Evolutionary conservation across 1,140 invertebrate species (phyloP).

Genomic region (Diuraphis noxia): DNA sequence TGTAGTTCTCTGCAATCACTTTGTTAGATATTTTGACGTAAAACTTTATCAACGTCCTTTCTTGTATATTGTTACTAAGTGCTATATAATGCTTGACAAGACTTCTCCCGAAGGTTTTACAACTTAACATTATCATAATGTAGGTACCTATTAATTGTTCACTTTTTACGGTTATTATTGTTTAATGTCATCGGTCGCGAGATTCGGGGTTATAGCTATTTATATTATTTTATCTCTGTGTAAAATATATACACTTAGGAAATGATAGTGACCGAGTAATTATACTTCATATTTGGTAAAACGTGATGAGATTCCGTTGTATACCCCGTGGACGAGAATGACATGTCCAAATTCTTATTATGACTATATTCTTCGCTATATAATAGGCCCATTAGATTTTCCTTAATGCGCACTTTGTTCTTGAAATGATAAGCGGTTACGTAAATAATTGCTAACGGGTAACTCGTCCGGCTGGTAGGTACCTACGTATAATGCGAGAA

Average conservation of each 20-base stretch:
- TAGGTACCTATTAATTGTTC: background rate
- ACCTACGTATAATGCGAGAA: background rate
- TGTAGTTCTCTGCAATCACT: background rate
- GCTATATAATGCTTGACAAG: background rate
- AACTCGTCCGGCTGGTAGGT: background rate
- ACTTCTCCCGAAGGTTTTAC: background rate
- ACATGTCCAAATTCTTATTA: background rate
- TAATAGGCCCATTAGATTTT: conserved; percentile 30
- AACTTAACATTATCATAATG: background rate
- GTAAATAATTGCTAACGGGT: background rate
- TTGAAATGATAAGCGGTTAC: conserved; percentile 24
- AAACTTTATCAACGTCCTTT: background rate
- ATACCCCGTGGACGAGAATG: conserved; percentile 3
- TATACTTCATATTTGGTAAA: conserved; percentile 9
- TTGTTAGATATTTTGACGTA: background rate
- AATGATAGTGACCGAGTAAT: background rate
- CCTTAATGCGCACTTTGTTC: conserved; percentile 26
- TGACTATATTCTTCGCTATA: background rate
- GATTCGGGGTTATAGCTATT: background rate
- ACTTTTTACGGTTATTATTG: background rate
- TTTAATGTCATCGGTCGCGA: background rate
- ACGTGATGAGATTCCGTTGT: background rate
- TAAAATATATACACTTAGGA: background rate
- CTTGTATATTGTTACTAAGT: too few relatives aligned
- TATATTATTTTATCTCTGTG: background rate